Conservation (phyloP, 2,797 vertebrate species). For the Trematomus bernacchii region DNA sequence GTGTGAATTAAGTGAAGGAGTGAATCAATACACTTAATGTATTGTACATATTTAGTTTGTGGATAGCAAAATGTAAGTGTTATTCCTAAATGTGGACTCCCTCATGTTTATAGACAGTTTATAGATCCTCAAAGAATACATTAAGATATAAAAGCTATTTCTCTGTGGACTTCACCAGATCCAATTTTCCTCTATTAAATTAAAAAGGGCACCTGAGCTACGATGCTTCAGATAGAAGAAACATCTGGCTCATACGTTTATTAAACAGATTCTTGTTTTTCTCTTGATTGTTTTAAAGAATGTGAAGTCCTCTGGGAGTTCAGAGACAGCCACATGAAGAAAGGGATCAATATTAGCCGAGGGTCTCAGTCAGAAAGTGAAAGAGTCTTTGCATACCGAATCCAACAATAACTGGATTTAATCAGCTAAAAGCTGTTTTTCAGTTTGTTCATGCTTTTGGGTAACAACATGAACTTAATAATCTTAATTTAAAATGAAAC, state of each 20-base stretch:
- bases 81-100: too few relatives aligned
- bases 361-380: conserved; percentile 20
- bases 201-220: neutral
- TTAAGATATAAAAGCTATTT: conserved; percentile 13
- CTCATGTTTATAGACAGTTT: neutral
- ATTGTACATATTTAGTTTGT: too few relatives aligned
- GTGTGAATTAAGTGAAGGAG: too few relatives aligned
- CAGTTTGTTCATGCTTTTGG: neutral
- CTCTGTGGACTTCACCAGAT: neutral
- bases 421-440: conserved; percentile 3
- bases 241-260: neutral
- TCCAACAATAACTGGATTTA: conserved; percentile 13
- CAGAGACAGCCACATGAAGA: conserved; percentile 18
- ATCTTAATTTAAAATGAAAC: neutral
- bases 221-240: conserved; percentile 8
- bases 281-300: conserved; percentile 28
- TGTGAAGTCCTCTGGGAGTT: conserved; percentile 6
- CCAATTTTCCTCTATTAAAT: neutral
- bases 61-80: too few relatives aligned
- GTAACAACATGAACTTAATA: neutral
- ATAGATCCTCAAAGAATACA: neutral
- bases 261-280: neutral
- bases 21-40: too few relatives aligned
- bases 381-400: conserved; percentile 15
- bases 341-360: conserved; percentile 49